Base-by-base conservation (phyloP, 2,888 invertebrate genomes). In the Andrena dorsata region DNA sequence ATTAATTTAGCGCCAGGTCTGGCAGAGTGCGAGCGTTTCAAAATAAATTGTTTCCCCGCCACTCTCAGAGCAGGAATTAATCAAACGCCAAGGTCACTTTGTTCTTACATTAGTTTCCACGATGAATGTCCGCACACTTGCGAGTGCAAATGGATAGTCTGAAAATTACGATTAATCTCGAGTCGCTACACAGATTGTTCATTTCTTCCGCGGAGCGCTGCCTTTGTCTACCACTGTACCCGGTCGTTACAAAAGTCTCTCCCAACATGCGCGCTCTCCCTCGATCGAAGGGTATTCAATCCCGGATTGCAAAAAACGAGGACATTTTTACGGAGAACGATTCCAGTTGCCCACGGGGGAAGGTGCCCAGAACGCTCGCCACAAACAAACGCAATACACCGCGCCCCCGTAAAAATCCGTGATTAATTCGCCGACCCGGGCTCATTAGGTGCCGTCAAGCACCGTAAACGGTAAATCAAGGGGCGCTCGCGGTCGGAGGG, bases 111-210 rank as follows among this genome's bases (percentile, higher is more conserved):
- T 35, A 53, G 32, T 68, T 68, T 51, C 20, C n/a, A 23, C 13
- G 30, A 51, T 8, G 51, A 53, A 53, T 16, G 53, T 30, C 23
- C 32, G 7, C 56, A 20, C 23, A 35, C 20, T 10, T 13, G 61
- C 23, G 23, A 41, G 20, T 8, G 41, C 35, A 63, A 63, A 13
- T 20, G 41, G 23, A 23, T 4, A n/a, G 41, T 6, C 4, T 10
- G 63, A 41, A 58, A 69, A 69, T 69, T 69, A 56, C 32, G 16
- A 35, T 56, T 69, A 69, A 69, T 41, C 56, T 56, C 56, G 56
- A 26, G 41, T 56, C 56, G 26, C 23, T 63, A 41, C 35, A 26
- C 8, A 41, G 41, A 69, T 69, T 69, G 56, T 69, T 69, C 56
- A 58, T 69, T 69, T 58, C 56, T 41, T 10, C 0, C 16, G n/a